Evolutionary conservation across 2,113 vertebrate genomes (phyloP).

Genomic region (Gracilinanus agilis): DNA sequence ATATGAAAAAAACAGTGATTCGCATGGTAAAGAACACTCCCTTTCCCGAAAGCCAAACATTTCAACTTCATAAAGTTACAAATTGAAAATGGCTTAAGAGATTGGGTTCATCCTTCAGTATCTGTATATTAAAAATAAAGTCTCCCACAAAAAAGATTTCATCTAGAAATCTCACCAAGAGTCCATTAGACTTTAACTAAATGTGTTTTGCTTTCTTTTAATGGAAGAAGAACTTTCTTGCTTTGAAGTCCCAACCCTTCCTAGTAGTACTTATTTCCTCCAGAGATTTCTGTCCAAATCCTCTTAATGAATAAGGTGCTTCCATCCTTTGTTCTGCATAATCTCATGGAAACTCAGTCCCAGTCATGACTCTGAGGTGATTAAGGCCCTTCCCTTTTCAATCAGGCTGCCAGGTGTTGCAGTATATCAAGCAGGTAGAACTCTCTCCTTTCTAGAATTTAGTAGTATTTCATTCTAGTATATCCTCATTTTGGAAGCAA

Average conservation of each 20-base stretch:
- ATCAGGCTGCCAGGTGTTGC: neutral
- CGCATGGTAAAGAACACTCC: neutral
- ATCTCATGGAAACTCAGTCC: conserved; percentile 23
- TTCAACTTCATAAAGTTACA: conserved; percentile 35
- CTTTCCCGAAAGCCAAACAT: neutral
- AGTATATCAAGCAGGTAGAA: neutral
- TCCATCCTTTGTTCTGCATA: conserved; percentile 62
- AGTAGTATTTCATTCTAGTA: neutral
- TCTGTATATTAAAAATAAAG: conserved; percentile 28
- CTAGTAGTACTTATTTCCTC: conserved; percentile 53
- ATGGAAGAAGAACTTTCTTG: conserved; percentile 37
- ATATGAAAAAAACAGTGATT: conserved; percentile 25
- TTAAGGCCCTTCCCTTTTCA: neutral
- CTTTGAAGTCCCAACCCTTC: conserved; percentile 70
- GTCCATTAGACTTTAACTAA: conserved; percentile 49
- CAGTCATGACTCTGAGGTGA: neutral
- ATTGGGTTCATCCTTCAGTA: neutral
- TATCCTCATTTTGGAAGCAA: neutral
- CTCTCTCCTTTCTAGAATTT: neutral
- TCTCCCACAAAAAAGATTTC: conserved; percentile 23
- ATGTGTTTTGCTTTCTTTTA: conserved; percentile 37
- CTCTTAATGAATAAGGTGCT: conserved; percentile 54
- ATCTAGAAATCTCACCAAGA: conserved; percentile 45
- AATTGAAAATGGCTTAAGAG: conserved; percentile 27
- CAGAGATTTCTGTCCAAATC: conserved; percentile 65